Conservation (phyloP, 2,888 invertebrate genomes). For the Ashinkailepas kermadecensis region DNA sequence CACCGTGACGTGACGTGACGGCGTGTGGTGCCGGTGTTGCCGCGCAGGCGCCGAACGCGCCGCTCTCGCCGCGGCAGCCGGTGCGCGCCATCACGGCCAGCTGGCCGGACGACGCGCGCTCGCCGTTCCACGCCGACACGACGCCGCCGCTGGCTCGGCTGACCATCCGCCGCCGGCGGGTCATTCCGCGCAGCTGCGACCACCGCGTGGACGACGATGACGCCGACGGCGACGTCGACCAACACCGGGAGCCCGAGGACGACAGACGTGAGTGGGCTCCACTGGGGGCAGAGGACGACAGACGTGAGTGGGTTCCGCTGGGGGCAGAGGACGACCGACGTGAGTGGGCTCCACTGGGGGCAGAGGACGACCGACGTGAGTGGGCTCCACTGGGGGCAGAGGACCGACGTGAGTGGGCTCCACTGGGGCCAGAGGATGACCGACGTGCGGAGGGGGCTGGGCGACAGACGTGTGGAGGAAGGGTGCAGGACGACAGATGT, state of each 20-base stretch:
- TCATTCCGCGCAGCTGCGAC: slow-evolving; percentile 62
- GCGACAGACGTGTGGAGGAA: too few relatives aligned
- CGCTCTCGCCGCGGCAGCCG: slow-evolving; percentile 29
- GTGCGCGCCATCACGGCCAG: slow-evolving; percentile 65
- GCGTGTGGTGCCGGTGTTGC: not conserved
- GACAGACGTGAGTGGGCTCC: not conserved
- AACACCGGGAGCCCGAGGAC: not conserved
- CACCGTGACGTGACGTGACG: too few relatives aligned
- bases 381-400: too few relatives aligned
- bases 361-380: too few relatives aligned
- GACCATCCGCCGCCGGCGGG: slow-evolving; percentile 57
- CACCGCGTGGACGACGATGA: slow-evolving; percentile 47
- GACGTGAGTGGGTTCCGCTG: too few relatives aligned
- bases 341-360: too few relatives aligned
- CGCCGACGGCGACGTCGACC: not conserved
- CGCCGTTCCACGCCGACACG: slow-evolving; percentile 80
- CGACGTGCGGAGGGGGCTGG: too few relatives aligned
- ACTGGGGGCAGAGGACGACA: too few relatives aligned
- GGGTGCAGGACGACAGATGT: too few relatives aligned
- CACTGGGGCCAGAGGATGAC: too few relatives aligned
- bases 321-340: too few relatives aligned
- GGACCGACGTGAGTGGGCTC: too few relatives aligned
- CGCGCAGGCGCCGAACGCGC: slow-evolving; percentile 30
- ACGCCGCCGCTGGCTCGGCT: slow-evolving; percentile 72
- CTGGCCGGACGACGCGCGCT: slow-evolving; percentile 81